Conservation (phyloP, 2,113 vertebrate genomes). For the Motacilla tschutschensis region DNA sequence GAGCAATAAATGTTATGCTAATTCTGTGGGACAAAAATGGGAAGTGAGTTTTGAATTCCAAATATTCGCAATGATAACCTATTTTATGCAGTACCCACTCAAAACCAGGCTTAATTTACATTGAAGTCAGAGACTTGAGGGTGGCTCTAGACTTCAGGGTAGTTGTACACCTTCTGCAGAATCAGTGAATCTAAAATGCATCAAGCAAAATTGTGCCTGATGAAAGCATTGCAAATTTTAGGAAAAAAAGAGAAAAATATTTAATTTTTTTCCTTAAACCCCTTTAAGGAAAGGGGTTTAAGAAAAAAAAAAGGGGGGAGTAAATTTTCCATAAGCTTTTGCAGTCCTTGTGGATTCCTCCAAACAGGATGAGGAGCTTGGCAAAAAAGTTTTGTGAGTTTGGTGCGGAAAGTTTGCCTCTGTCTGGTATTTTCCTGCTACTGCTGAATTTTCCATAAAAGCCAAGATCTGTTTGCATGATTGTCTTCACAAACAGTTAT, state of each 20-base stretch:
- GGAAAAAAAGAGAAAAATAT: background rate
- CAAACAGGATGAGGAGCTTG: rapidly evolving
- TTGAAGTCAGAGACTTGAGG: background rate
- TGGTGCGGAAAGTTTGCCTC: background rate
- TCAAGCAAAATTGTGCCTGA: background rate
- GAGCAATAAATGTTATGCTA: slow-evolving; percentile 41
- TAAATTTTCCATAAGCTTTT: background rate
- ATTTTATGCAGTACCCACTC: background rate
- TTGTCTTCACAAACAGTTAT: background rate
- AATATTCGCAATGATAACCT: background rate
- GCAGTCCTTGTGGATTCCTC: background rate
- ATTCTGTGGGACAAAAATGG: slow-evolving; percentile 16
- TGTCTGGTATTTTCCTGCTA: background rate
- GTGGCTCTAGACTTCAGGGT: background rate
- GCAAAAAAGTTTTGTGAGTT: background rate
- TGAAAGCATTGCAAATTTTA: background rate
- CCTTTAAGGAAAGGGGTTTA: background rate
- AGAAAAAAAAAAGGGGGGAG: too few relatives aligned
- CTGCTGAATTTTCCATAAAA: background rate
- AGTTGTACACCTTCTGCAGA: background rate
- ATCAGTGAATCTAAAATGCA: background rate
- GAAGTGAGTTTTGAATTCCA: background rate
- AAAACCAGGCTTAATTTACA: background rate
- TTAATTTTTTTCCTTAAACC: background rate
- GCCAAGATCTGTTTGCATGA: background rate